Base-by-base conservation (phyloP, 2,888 invertebrate genomes). In the Hirtodrosophila cameraria region DNA sequence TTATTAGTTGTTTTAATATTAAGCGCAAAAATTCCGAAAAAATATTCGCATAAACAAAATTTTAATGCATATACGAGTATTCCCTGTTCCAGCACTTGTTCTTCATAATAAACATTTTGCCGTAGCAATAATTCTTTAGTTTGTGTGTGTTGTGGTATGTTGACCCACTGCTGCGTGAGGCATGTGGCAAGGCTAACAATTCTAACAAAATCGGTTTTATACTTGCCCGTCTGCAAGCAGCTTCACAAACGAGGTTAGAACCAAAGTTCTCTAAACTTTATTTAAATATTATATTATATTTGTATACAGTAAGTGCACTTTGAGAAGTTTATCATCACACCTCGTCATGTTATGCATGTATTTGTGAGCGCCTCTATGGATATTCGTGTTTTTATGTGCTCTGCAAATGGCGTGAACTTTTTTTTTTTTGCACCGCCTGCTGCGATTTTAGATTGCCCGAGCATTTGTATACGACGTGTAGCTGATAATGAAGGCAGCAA, bases 391-490 rank as follows among this genome's bases (percentile, higher is more conserved):
- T 67, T 76, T 67, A 63, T 64, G 64, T 43, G n/a, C 54, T 54
- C 79, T 85, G 87, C 72, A 79, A 81, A 62, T 82, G 87, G 81
- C 85, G 79, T 85, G 87, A 82, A 85, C 68, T 84, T 83, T 67
- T 59, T 49, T 84, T 83, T 67, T 59, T 49, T 30, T 23, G 7
- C 54, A 63, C 13, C 33, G 36, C 85, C 85, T 64, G 85, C 87
- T 85, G 81, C 28, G 85, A 65, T 72, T 75, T 67, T 49, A 65
- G 79, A 86, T 69, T 73, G 68, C 41, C 41, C 20, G 25, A 46
- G 48, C n/a, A n/a, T 59, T 46, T 59, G 60, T 43, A 39, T 28
- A 48, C 61, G 69, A 43, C 61, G 68, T 39, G 60, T 11, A 35
- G 28, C 53, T 42, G 16, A 16, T 20, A 42, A 53, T 27, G 38